Evolutionary conservation across 2,797 vertebrate species (phyloP).

Genomic region (Orestias chungarensis): DNA sequence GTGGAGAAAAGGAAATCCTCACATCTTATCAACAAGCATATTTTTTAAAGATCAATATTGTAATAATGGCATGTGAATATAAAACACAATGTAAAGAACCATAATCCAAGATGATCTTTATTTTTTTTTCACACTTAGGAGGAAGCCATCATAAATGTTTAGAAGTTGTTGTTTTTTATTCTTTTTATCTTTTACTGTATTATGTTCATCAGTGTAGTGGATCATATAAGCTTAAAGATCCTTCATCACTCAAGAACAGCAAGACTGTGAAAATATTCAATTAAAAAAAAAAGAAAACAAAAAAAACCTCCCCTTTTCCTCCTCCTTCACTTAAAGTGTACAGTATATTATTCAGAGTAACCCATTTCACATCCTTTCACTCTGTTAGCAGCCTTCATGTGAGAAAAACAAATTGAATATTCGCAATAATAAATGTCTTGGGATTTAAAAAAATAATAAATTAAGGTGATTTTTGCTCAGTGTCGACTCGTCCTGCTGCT

Average conservation of each 20-base stretch:
- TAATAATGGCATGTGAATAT: background rate
- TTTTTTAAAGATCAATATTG: too few relatives aligned
- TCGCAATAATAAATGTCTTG: slow-evolving; percentile 75
- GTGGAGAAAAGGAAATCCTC: too few relatives aligned
- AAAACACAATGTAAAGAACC: background rate
- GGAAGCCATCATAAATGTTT: slow-evolving; percentile 73
- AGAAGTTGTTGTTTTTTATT: slow-evolving; percentile 65
- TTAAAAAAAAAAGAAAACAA: slow-evolving; percentile 58
- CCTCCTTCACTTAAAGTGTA: slow-evolving; percentile 45
- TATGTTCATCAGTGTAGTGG: slow-evolving; percentile 53
- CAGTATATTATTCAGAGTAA: slow-evolving; percentile 19
- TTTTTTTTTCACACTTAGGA: slow-evolving; percentile 70
- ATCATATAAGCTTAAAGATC: slow-evolving; percentile 70
- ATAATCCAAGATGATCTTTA: slow-evolving; percentile 41
- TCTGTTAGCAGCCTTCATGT: slow-evolving; percentile 64
- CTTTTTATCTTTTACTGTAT: slow-evolving; percentile 58
- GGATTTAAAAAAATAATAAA: slow-evolving; percentile 75
- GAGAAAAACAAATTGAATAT: slow-evolving; percentile 72
- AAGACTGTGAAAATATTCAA: slow-evolving; percentile 72
- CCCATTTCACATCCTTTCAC: slow-evolving; percentile 29
- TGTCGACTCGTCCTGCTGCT: slow-evolving; percentile 23
- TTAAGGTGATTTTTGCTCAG: slow-evolving; percentile 63
- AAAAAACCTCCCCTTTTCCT: slow-evolving; percentile 54
- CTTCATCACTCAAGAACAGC: slow-evolving; percentile 73
- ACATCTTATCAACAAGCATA: too few relatives aligned